Evolutionary conservation across 2,888 invertebrate species (phyloP).

Genomic region (Cephus runcator): DNA sequence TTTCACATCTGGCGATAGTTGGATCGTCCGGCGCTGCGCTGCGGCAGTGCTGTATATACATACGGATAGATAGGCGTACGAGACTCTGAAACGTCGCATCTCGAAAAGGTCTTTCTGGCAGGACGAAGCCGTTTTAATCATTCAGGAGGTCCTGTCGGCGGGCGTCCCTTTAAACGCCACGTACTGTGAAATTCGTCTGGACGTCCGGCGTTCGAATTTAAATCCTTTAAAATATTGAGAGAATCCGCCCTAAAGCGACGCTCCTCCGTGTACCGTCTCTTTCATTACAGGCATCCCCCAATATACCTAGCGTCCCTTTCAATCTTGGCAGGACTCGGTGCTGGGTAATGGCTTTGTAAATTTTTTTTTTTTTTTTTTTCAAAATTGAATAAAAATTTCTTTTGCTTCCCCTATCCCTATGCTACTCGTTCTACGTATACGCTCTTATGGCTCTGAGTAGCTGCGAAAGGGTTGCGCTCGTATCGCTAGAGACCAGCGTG

Average conservation of each 20-base stretch:
- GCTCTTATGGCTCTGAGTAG: too few relatives aligned
- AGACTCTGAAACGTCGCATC: too few relatives aligned
- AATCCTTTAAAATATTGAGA: constrained; percentile 63
- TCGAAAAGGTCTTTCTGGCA: constrained; percentile 7
- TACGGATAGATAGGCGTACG: too few relatives aligned
- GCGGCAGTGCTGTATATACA: too few relatives aligned
- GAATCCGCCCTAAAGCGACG: constrained; percentile 5
- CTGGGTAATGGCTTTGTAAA: too few relatives aligned
- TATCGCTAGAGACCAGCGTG: constrained; percentile 3
- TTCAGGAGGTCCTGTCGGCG: constrained; percentile 59
- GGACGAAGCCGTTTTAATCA: constrained; percentile 55
- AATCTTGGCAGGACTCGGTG: not conserved
- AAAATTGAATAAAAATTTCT: too few relatives aligned
- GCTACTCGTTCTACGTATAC: too few relatives aligned
- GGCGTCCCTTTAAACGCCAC: constrained; percentile 58
- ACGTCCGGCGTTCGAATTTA: constrained; percentile 59
- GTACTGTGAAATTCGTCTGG: constrained; percentile 57
- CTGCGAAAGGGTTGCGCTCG: too few relatives aligned
- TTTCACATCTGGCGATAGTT: too few relatives aligned
- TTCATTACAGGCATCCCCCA: not conserved
- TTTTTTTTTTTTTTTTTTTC: too few relatives aligned
- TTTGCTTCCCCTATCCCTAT: too few relatives aligned
- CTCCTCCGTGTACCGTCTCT: not conserved
- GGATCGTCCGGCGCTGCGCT: too few relatives aligned
- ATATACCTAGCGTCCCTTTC: not conserved